phyloP scores from a whole-genome alignment of 1,140 invertebrate genomes.

The Leptopilina boulardi region DNA sequence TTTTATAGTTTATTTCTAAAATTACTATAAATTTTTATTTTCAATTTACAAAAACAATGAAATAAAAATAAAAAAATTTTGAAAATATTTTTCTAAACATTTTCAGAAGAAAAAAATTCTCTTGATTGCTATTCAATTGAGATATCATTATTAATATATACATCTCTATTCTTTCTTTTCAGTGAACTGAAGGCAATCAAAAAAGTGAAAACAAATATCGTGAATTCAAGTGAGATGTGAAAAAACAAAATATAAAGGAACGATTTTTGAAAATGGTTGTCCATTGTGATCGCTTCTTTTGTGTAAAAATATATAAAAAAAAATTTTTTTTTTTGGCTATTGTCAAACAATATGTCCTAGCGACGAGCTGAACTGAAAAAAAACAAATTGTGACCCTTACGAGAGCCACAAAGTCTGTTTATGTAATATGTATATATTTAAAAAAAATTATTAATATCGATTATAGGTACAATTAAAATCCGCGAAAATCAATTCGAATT shows the following conservation, averaged over 20 bases:
- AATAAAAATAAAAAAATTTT: no score
- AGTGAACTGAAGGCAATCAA: conserved; percentile 66
- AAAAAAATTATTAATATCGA: conserved; percentile 46
- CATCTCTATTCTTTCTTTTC: conserved; percentile 53
- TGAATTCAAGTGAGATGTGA: conserved; percentile 6
- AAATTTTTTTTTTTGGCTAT: background rate
- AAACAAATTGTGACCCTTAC: background rate
- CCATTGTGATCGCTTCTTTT: conserved; percentile 21
- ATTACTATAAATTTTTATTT: no score
- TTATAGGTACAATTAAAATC: conserved; percentile 16
- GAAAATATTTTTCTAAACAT: background rate
- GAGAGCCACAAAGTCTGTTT: conserved; percentile 24
- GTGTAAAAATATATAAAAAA: conserved; percentile 5
- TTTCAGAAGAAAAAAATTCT: background rate
- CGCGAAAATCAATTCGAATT: conserved; percentile 19
- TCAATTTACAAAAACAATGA: no score
- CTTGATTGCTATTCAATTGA: background rate
- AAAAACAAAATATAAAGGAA: background rate
- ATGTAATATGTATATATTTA: conserved; percentile 41
- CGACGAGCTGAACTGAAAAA: background rate
- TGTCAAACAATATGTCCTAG: conserved; percentile 8
- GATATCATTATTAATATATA: background rate
- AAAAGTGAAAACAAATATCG: background rate
- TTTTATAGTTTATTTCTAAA: no score
- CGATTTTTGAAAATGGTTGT: background rate